Evolutionary conservation across 2,113 vertebrate species (phyloP).

Genomic region (Eretmochelys imbricata): DNA sequence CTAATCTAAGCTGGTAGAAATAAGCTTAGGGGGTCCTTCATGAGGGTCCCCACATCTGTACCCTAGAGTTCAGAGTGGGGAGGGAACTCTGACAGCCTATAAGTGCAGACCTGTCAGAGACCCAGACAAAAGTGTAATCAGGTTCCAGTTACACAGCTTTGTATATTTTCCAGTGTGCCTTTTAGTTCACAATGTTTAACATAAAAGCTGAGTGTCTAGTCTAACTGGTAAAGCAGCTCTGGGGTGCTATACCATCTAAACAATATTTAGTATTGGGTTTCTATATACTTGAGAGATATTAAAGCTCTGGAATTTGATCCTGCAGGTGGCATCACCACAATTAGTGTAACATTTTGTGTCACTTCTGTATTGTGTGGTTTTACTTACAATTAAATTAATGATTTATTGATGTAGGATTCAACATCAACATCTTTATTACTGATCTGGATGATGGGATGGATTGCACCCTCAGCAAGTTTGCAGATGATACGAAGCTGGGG

Average conservation of each 20-base stretch:
- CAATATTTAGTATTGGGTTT: neutral
- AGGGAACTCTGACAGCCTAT: no score
- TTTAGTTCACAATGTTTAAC: neutral
- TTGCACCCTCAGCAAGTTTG: no score
- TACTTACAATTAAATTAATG: neutral
- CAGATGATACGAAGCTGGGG: no score
- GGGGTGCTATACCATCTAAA: neutral
- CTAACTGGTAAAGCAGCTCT: neutral
- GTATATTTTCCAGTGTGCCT: neutral
- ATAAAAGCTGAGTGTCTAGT: no score
- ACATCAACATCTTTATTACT: no score
- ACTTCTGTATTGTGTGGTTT: neutral
- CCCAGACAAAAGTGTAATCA: neutral
- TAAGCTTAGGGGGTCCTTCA: no score
- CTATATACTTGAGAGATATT: neutral
- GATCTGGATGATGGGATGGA: no score
- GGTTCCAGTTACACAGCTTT: neutral
- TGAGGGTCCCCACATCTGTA: no score
- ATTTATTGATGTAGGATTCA: neutral
- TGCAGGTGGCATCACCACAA: neutral
- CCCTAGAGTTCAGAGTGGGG: no score
- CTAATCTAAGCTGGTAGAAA: no score
- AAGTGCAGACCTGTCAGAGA: no score
- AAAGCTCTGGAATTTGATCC: constrained; percentile 14
- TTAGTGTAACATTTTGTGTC: neutral